Evolutionary conservation across 1,140 invertebrate genomes (phyloP), one percentile per base, ranked within the genome.

Genomic region (Caenorhabditis inopinata): DNA sequence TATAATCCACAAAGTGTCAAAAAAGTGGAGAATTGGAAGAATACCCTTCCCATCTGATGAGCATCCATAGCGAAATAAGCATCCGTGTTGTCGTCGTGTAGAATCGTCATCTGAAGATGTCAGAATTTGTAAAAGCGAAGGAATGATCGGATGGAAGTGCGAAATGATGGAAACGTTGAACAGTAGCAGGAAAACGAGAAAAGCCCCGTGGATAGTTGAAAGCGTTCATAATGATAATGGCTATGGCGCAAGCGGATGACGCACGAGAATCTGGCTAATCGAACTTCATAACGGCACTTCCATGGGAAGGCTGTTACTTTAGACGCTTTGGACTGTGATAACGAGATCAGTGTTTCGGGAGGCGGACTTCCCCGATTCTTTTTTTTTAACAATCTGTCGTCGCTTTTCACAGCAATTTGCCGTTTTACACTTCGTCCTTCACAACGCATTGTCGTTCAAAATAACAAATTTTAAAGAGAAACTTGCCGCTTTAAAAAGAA

Each of bases 181-280:
- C 27, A 29, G 32, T 21, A 38, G 38, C 7, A 68, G 16, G 32
- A 18, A 21, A 25, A 29, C 5, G 32, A 68, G 29, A 68, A 38
- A 32, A 68, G 38, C n/a, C 38, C 58, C 58, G 38, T 42, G 32
- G 32, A 38, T 21, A n/a, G 38, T n/a, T 21, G 58, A 68, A 18
- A 38, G 58, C 29, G 14, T 68, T 68, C 58, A 68, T 68, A 68
- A 68, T 25, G 58, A 68, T 68, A 68, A 68, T 68, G 58, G 58
- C 21, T 68, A 38, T 38, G 29, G 21, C n/a, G 23, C 29, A 18
- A 38, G 32, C 16, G 32, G 58, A 68, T 68, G 51, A 51, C 76
- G 38, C 51, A 51, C 53, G 38, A 62, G 21, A 45, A 45, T 53
- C 7, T 53, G 14, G 76, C n/a, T n/a, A n/a, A n/a, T n/a, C n/a